These are phyloP conservation scores for Bruchidius siliquastri DNA, from an alignment of 2,888 invertebrate genomes.

Conservation along the genomic window DNA sequence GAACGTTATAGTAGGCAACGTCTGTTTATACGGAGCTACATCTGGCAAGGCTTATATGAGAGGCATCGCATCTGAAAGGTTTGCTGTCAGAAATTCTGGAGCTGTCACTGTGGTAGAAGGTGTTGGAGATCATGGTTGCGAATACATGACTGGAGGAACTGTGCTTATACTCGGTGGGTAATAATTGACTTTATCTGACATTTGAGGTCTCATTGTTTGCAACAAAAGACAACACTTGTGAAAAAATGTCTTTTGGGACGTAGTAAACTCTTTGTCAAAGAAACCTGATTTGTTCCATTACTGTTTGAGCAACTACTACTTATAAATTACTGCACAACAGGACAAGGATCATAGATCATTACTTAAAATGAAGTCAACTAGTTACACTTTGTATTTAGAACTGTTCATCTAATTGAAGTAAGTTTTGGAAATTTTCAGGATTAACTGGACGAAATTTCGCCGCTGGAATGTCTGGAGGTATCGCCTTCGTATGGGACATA, in stretches of 20 bases:
- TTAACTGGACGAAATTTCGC: slow-evolving; percentile 97
- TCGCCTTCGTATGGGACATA: slow-evolving; percentile 91
- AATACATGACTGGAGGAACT: slow-evolving; percentile 97
- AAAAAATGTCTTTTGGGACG: no score
- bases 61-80: slow-evolving; percentile 94
- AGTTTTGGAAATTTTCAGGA: slow-evolving; percentile 59
- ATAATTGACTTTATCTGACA: no score
- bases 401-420: no score
- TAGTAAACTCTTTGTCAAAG: no score
- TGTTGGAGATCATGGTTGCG: slow-evolving; percentile 98
- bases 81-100: slow-evolving; percentile 97
- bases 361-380: no score
- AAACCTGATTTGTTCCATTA: no score
- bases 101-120: slow-evolving; percentile 95
- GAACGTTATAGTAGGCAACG: slow-evolving; percentile 97
- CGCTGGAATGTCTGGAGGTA: slow-evolving; percentile 94
- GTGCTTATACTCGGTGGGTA: slow-evolving; percentile 69
- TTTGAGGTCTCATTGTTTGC: no score
- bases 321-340: no score
- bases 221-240: no score
- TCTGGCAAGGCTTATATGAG: slow-evolving; percentile 85
- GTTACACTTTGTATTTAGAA: no score
- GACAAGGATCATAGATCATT: no score
- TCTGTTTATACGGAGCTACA: slow-evolving; percentile 96
- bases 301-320: no score